Evolutionary conservation across 2,113 vertebrate species (phyloP).

Genomic region (Zosterops japonicus): DNA sequence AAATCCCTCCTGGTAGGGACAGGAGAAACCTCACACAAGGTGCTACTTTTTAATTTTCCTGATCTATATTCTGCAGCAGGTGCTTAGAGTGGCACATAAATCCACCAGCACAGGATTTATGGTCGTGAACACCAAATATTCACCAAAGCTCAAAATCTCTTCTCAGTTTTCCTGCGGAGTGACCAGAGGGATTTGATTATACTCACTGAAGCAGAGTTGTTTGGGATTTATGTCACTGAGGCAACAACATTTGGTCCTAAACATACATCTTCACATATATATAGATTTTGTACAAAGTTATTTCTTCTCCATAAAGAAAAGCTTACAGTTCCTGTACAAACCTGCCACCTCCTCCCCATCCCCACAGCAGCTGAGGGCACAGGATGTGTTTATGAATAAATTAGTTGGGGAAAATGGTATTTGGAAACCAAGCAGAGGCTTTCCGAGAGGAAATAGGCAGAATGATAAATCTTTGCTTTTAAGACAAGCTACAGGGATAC

Average conservation of each 20-base stretch:
- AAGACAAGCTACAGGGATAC: background rate
- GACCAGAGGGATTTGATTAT: background rate
- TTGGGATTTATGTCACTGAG: background rate
- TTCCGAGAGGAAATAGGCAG: background rate
- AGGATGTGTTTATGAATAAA: background rate
- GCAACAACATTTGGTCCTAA: background rate
- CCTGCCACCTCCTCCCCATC: background rate
- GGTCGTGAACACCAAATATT: background rate
- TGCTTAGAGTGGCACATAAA: background rate
- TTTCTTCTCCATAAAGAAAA: background rate
- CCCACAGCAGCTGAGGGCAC: background rate
- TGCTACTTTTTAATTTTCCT: background rate
- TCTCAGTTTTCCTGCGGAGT: background rate
- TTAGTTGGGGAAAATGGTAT: background rate
- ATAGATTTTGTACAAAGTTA: background rate
- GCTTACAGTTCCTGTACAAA: background rate
- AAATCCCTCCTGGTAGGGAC: background rate
- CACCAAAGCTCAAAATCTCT: background rate
- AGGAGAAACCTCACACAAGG: background rate
- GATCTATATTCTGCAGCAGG: background rate
- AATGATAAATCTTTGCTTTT: background rate
- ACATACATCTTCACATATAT: background rate
- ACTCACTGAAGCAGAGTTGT: background rate
- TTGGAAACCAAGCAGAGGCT: background rate
- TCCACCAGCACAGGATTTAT: background rate